Conservation (phyloP, 53 echinoderm and acorn worm genomes). For the Paracentrotus lividus region DNA sequence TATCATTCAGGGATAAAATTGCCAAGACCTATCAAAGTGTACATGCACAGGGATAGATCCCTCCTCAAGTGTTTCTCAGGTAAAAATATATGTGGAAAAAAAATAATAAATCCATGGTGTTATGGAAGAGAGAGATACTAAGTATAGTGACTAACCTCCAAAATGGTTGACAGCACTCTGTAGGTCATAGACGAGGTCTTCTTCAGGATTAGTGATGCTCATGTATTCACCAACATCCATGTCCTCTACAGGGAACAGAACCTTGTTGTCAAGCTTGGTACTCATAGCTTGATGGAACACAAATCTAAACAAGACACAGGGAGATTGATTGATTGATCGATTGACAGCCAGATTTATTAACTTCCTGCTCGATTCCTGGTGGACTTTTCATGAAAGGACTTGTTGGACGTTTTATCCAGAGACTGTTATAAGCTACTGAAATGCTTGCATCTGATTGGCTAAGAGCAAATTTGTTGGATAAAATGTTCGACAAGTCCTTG, state of each 20-base stretch:
- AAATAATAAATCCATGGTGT: not conserved
- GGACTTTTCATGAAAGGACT: too few relatives aligned
- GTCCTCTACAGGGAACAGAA: slow-evolving; percentile 86
- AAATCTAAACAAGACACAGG: slow-evolving; percentile 74
- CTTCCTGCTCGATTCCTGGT: too few relatives aligned
- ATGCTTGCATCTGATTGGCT: too few relatives aligned
- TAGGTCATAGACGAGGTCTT: slow-evolving; percentile 86
- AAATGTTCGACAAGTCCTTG: too few relatives aligned
- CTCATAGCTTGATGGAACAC: slow-evolving; percentile 96
- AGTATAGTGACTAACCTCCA: slow-evolving; percentile 80
- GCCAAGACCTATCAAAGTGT: too few relatives aligned
- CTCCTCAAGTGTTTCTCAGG: too few relatives aligned
- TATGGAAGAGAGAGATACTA: not conserved
- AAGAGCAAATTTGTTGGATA: too few relatives aligned
- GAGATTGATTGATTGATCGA: not conserved
- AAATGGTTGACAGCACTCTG: slow-evolving; percentile 96
- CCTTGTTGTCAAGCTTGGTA: slow-evolving; percentile 99
- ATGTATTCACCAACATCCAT: slow-evolving; percentile 88
- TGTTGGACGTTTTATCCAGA: too few relatives aligned
- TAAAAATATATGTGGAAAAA: too few relatives aligned
- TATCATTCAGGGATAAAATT: too few relatives aligned
- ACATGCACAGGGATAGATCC: too few relatives aligned
- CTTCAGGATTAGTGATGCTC: slow-evolving; percentile 69
- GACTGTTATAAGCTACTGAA: too few relatives aligned
- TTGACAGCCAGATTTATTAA: not conserved